Percentiles rank a stretch among this genome's conserved stretches.
phyloP scores from a whole-genome alignment of 2,797 vertebrate genomes.

The Poliocrania exsul region DNA sequence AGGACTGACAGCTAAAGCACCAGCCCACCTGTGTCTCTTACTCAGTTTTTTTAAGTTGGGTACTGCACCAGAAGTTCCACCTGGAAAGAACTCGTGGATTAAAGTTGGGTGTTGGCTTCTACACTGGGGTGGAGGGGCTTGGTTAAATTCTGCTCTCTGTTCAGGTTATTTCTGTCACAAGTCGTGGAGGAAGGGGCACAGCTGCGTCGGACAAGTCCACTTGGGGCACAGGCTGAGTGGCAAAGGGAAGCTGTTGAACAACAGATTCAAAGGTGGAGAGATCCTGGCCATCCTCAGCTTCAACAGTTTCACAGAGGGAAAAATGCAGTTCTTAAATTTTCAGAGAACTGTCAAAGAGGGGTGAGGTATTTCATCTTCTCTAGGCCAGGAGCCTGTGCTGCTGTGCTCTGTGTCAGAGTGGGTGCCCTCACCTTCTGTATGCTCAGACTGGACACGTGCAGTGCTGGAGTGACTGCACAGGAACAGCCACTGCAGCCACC shows the following conservation, averaged over 20 bases:
- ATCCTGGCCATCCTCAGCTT: neutral
- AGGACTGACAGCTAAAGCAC: neutral
- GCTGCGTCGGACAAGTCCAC: fast-evolving
- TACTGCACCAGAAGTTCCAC: neutral
- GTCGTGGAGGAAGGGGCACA: neutral
- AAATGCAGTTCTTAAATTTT: neutral
- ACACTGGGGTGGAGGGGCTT: neutral
- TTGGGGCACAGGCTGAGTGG: neutral
- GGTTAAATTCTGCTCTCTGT: neutral
- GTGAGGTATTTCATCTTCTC: neutral
- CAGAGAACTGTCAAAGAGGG: fast-evolving
- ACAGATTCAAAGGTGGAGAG: fast-evolving
- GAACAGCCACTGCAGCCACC: neutral
- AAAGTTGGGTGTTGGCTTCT: fast-evolving
- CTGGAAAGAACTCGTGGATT: fast-evolving
- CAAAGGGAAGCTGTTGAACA: neutral
- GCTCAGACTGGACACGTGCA: neutral
- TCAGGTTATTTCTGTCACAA: neutral
- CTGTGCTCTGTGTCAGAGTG: fast-evolving
- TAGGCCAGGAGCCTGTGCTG: neutral
- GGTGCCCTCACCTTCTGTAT: fast-evolving
- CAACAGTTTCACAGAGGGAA: neutral
- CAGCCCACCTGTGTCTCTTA: neutral
- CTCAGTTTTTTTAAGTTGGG: neutral
- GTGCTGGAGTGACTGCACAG: fast-evolving